Evolutionary conservation across 2,888 invertebrate species (phyloP), one percentile per base, ranked within the genome.

Genomic region (Pachymerium ferrugineum): DNA sequence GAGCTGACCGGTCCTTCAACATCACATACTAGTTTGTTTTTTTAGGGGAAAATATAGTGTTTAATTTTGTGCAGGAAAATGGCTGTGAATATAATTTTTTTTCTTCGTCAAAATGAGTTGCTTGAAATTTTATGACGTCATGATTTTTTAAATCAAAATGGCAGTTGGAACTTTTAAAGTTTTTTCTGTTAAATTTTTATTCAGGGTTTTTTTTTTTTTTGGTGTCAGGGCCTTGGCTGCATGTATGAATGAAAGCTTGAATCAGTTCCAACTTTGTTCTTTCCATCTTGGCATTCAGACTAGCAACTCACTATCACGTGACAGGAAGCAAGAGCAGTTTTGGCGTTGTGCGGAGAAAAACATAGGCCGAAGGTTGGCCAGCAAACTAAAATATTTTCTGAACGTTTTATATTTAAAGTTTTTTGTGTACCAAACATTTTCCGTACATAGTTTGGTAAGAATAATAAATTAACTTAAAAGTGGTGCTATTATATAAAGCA

Each of bases 191-290:
- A n/a, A n/a, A n/a, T n/a, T n/a, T n/a, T 4, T 19, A 22, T 16
- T 47, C 16, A 47, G 47, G 16, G n/a, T 19, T 16, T 19, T 3
- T 42, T 42, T 47, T 47, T 47, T 47, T 42, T 42, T 42, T 42
- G n/a, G 47, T 47, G 47, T 47, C 47, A 47, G 47, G 47, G 47
- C 19, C 47, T 47, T 47, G 47, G 47, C 47, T 47, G 47, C 47
- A 47, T 47, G 47, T 47, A 47, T 47, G 47, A 47, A 47, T 47
- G 47, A 47, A 47, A 47, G 47, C 47, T 47, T 47, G 47, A 47
- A 47, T 47, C 47, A 16, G 2, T 16, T 47, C 47, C 47, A 47
- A 47, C 16, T 47, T 47, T 47, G 47, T 47, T 47, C 47, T 47
- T 47, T 47, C 16, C 19, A 47, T 47, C 47, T 47, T 47, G 47